Base-by-base conservation (phyloP, 1,140 invertebrate species). In the Hetaerina americana region DNA sequence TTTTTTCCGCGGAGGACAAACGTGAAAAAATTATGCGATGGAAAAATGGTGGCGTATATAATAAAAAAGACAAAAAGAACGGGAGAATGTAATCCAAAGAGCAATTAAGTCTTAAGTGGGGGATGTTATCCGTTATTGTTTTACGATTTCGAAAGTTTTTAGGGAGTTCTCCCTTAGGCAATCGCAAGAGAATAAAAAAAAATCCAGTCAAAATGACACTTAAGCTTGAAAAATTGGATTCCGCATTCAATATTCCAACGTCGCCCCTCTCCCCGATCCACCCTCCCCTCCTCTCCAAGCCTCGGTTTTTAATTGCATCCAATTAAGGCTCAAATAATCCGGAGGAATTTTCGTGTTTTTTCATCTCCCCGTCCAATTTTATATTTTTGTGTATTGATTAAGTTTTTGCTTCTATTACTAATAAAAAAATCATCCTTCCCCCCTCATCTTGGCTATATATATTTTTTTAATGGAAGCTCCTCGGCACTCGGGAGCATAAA, bases 381-480 rank as follows among this genome's bases (percentile, higher is more conserved):
- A 57, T 57, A 57, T 57, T n/a, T 57, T 57, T 57, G n/a, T n/a
- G 40, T 57, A 57, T 57, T 57, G 40, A 57, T 57, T 57, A 57
- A 57, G 40, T 57, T 57, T 57, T n/a, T 57, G 40, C 15, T n/a
- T 57, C 40, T n/a, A n/a, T n/a, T n/a, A n/a, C n/a, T n/a, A n/a
- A n/a, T n/a, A n/a, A n/a, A n/a, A n/a, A n/a, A n/a, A n/a, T n/a
- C n/a, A n/a, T n/a, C n/a, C n/a, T n/a, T n/a, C n/a, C n/a, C n/a
- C n/a, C n/a, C n/a, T n/a, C n/a, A n/a, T n/a, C n/a, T n/a, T n/a
- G n/a, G n/a, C n/a, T n/a, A n/a, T n/a, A n/a, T n/a, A n/a, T n/a
- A n/a, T n/a, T n/a, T n/a, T n/a, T n/a, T n/a, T n/a, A n/a, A n/a
- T n/a, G n/a, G n/a, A n/a, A n/a, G n/a, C n/a, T n/a, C n/a, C n/a